Evolutionary conservation across 2,888 invertebrate genomes (phyloP).

Genomic region (Danaus chrysippus): DNA sequence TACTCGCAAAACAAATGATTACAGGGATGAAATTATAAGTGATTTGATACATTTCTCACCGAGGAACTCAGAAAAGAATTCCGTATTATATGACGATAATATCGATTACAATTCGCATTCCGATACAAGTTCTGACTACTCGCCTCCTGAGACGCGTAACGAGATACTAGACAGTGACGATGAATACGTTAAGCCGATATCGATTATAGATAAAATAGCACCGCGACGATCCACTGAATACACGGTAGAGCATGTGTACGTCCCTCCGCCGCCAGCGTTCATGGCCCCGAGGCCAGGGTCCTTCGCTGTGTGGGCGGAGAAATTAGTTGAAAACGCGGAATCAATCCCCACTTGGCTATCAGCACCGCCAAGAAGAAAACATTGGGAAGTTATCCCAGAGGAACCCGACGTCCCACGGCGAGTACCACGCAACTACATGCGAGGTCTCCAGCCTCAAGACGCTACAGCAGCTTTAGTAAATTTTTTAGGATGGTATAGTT

Average conservation of each 20-base stretch:
- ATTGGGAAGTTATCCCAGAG: slow-evolving; percentile 53
- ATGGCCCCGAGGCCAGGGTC: slow-evolving; percentile 64
- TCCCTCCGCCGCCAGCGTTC: slow-evolving; percentile 72
- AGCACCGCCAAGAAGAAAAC: slow-evolving; percentile 66
- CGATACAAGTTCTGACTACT: slow-evolving; percentile 57
- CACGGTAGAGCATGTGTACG: slow-evolving; percentile 63
- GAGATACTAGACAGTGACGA: slow-evolving; percentile 54
- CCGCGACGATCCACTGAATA: slow-evolving; percentile 53
- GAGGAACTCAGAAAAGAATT: slow-evolving; percentile 40
- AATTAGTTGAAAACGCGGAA: slow-evolving; percentile 78
- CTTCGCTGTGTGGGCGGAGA: slow-evolving; percentile 68
- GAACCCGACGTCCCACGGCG: slow-evolving; percentile 64
- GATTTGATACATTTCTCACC: slow-evolving; percentile 68
- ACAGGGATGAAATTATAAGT: slow-evolving; percentile 42
- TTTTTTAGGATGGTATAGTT: slow-evolving; percentile 88
- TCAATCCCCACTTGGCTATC: slow-evolving; percentile 73
- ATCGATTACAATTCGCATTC: slow-evolving; percentile 42
- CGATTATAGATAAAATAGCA: slow-evolving; percentile 63
- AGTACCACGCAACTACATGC: slow-evolving; percentile 72
- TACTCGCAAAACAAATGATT: slow-evolving; percentile 36
- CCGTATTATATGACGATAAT: slow-evolving; percentile 49
- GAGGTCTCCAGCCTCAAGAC: slow-evolving; percentile 87
- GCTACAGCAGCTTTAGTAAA: slow-evolving; percentile 83
- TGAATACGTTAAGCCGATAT: slow-evolving; percentile 60
- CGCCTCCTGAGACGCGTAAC: slow-evolving; percentile 42